Base-by-base conservation (phyloP, 2,113 vertebrate genomes). In the Epinephelus lanceolatus region DNA sequence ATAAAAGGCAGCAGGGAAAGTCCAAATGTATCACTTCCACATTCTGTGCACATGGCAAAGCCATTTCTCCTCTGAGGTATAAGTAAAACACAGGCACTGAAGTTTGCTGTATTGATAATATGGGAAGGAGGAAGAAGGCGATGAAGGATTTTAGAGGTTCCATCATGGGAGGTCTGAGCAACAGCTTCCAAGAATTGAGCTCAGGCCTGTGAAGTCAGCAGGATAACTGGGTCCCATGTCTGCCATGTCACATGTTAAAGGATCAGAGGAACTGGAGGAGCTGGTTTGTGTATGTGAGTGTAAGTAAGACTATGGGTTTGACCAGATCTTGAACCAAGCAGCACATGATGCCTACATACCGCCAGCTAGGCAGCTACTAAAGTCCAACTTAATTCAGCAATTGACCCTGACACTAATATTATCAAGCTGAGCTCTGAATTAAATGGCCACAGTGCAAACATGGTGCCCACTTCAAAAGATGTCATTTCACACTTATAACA, bases 381-480 rank as follows among this genome's bases (percentile, higher is more conserved):
- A 92, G 69, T 85, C 74, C 66, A 61, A 21, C 75, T 76, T 60
- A 87, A 86, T 84, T 84, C 84, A 89, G 77, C 91, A 89, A 92
- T 92, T 94, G 83, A 90, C 89, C 90, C 88, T 87, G 94, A 95
- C 91, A 89, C 90, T 81, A 88, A 94, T 91, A 88, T 91, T 88
- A 92, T 92, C 85, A 89, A 89, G 86, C 87, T 85, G 88, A 14
- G 61, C 86, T 80, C 79, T 13, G 63, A 83, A 88, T 88, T 85
- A 88, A 89, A 87, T 42, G 77, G 76, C 89, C 86, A 86, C 75
- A 92, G 83, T 82, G 86, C 81, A 91, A 94, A 93, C 93, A 92
- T 76, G 90, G 85, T 75, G 47, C 80, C 62, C 80, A 87, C 89
- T 87, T 93, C 88, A 92, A 92, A 30, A 30, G 30, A 30, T 30